phyloP scores from a whole-genome alignment of 2,888 invertebrate species.

The Mamestra brassicae region DNA sequence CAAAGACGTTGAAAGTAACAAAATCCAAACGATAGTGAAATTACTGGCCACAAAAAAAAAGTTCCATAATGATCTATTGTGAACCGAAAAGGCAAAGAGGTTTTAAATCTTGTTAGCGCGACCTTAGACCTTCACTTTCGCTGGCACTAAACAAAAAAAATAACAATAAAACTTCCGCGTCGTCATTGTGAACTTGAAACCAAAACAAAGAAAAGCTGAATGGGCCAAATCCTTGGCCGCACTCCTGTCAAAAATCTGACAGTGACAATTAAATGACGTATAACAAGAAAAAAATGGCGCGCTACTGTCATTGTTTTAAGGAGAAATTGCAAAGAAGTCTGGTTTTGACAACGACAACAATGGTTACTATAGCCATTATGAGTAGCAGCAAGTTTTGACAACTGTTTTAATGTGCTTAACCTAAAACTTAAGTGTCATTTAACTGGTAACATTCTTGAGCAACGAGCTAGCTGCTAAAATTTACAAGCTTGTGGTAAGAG shows the following conservation, averaged over 20 bases:
- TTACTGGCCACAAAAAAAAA: conserved; percentile 30
- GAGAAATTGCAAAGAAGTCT: conserved; percentile 47
- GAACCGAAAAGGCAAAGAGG: conserved; percentile 62
- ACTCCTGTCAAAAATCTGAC: conserved; percentile 66
- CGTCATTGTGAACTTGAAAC: conserved; percentile 81
- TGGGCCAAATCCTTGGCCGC: conserved; percentile 74
- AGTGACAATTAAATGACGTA: conserved; percentile 63
- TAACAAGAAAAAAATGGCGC: conserved; percentile 50
- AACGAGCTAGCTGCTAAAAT: conserved; percentile 30
- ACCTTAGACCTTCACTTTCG: conserved; percentile 85
- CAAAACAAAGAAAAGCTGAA: conserved; percentile 60
- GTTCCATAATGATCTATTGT: conserved; percentile 60
- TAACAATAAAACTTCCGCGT: conserved; percentile 78
- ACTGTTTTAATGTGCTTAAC: conserved; percentile 32
- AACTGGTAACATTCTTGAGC: conserved; percentile 20
- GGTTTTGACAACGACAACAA: conserved; percentile 43
- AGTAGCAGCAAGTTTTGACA: conserved; percentile 22
- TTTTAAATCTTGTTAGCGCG: conserved; percentile 68
- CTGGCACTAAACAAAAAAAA: conserved; percentile 71
- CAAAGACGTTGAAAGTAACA: conserved; percentile 26
- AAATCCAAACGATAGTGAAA: conserved; percentile 53
- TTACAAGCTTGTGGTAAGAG: conserved; percentile 21
- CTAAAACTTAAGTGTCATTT: conserved; percentile 49
- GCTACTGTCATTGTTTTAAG: conserved; percentile 23
- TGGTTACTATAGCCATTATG: conserved; percentile 17